A percentile compares a stretch with the other conserved stretches of the same genome.
These are phyloP conservation scores for Melanerpes aurifrons DNA, from an alignment of 2,113 vertebrate species.

Conservation along the genomic window DNA sequence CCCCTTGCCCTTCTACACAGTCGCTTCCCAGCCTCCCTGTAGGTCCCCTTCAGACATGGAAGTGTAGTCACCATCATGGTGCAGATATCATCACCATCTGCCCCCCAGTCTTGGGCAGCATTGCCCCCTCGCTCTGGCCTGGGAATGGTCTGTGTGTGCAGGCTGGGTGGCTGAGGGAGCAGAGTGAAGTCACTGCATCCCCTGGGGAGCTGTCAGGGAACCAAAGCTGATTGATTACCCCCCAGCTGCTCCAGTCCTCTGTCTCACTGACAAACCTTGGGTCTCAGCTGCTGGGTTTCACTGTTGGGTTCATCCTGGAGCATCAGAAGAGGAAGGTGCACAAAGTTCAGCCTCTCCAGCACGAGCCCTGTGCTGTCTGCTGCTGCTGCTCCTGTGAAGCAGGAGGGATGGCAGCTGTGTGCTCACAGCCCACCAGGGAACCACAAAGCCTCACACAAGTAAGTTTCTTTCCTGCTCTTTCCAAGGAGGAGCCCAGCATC, in stretches of 20 bases:
- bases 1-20: no score
- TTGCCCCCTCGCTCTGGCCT: not conserved
- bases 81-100: no score
- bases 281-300: not conserved
- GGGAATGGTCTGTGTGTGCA: not conserved
- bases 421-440: not conserved
- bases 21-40: no score
- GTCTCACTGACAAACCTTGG: not conserved
- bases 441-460: not conserved
- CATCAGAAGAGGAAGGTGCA: not conserved
- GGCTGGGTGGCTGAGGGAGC: not conserved
- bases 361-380: not conserved
- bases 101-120: accelerated
- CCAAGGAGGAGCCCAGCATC: not conserved
- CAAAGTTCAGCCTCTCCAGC: not conserved
- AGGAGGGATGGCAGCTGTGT: accelerated
- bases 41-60: no score
- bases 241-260: not conserved
- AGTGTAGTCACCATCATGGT: no score
- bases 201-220: not conserved
- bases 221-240: not conserved
- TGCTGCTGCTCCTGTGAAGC: not conserved
- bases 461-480: not conserved
- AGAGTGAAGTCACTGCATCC: not conserved
- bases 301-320: not conserved